Conservation (phyloP, 2,888 invertebrate species). For the Criorhina ranunculi region DNA sequence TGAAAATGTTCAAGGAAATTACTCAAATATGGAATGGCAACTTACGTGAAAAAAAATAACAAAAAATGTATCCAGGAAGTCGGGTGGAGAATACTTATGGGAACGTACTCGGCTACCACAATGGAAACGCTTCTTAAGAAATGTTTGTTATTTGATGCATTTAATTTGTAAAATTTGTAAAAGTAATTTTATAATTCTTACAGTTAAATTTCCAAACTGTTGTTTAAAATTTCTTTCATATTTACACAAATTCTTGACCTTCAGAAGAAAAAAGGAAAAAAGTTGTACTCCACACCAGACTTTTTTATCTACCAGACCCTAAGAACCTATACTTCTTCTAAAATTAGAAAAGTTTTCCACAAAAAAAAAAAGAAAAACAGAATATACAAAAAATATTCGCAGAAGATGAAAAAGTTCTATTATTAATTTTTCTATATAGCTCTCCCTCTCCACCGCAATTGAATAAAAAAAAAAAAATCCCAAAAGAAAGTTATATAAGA, state of each 20-base stretch:
- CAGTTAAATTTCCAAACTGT: too few species aligned
- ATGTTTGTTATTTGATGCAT: too few species aligned
- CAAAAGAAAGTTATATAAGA: background rate
- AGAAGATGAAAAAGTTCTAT: slow-evolving; percentile 5
- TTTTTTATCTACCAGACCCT: background rate
- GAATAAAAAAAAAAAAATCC: background rate
- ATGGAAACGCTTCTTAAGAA: too few species aligned
- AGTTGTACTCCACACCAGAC: background rate
- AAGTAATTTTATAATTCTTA: too few species aligned
- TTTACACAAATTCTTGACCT: background rate
- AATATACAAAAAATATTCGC: background rate
- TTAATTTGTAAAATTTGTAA: too few species aligned
- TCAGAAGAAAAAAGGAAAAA: background rate
- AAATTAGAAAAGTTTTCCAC: slow-evolving; percentile 3
- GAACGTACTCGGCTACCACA: too few species aligned
- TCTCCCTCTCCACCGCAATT: background rate
- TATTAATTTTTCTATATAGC: background rate
- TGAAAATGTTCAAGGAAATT: too few species aligned
- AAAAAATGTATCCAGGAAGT: too few species aligned
- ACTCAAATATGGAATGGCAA: too few species aligned
- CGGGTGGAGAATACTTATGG: too few species aligned
- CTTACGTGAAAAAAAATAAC: too few species aligned
- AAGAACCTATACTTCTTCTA: background rate
- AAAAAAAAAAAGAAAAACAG: background rate
- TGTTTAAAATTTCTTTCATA: background rate